Evolutionary conservation across 37 sponge, comb jelly and placozoan genomes (phyloP).

Genomic region (Hormiphora californensis): DNA sequence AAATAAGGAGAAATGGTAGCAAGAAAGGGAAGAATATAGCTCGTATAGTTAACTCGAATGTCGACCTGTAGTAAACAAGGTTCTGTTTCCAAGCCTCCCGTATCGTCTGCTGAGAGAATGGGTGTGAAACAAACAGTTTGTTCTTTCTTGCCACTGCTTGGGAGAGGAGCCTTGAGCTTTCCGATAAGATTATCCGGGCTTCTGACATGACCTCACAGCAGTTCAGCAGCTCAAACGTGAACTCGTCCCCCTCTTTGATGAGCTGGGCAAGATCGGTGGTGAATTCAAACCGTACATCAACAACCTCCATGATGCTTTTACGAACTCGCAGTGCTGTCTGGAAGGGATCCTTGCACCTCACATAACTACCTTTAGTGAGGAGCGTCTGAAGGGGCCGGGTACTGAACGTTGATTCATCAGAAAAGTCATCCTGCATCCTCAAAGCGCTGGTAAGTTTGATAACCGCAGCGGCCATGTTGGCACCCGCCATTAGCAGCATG

Average conservation of each 20-base stretch:
- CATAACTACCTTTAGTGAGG: neutral
- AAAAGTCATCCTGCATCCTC: neutral
- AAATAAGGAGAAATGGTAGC: neutral
- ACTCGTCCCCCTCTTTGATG: slow-evolving; percentile 26
- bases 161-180: neutral
- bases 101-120: slow-evolving; percentile 28
- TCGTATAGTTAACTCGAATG: neutral
- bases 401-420: neutral
- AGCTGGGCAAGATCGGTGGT: slow-evolving; percentile 12
- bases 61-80: neutral
- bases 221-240: neutral
- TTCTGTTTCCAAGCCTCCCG: slow-evolving; percentile 20
- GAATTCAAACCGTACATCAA: slow-evolving; percentile 10
- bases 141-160: neutral
- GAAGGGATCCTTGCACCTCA: slow-evolving; percentile 41
- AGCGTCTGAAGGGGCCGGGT: neutral
- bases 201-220: slow-evolving; percentile 50
- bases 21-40: neutral
- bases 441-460: slow-evolving; percentile 30
- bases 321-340: neutral
- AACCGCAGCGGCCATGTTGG: slow-evolving; percentile 9
- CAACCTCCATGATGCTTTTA: slow-evolving; percentile 12
- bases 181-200: neutral
- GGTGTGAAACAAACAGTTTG: slow-evolving; percentile 21
- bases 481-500: neutral